These are phyloP conservation scores for Metalampra italica DNA, from an alignment of 2,888 invertebrate species.

Conservation along the genomic window DNA sequence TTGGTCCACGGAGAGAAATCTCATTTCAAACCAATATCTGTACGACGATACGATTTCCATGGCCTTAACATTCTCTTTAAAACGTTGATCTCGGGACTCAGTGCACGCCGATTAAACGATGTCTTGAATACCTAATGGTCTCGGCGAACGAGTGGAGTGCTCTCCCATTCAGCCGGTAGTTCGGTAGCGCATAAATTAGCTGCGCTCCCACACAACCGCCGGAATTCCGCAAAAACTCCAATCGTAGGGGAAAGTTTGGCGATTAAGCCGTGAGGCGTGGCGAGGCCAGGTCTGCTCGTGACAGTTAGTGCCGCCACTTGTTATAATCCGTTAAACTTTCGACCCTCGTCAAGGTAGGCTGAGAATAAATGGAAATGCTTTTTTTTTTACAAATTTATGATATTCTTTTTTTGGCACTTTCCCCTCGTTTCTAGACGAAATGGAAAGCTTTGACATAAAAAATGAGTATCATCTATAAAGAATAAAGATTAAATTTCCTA, in stretches of 20 bases:
- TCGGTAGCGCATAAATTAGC: constrained; percentile 70
- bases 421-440: constrained; percentile 7
- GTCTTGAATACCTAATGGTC: constrained; percentile 72
- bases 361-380: constrained; percentile 68
- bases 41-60: constrained; percentile 45
- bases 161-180: constrained; percentile 39
- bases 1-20: constrained; percentile 33
- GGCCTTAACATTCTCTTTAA: constrained; percentile 52
- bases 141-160: constrained; percentile 48
- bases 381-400: constrained; percentile 60
- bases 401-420: constrained; percentile 28
- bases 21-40: constrained; percentile 35
- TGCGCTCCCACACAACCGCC: constrained; percentile 51
- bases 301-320: constrained; percentile 77
- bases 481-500: no score
- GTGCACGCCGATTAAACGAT: constrained; percentile 65
- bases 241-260: constrained; percentile 74
- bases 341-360: constrained; percentile 74
- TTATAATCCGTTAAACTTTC: constrained; percentile 76
- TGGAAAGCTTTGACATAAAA: constrained; percentile 28
- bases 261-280: constrained; percentile 76
- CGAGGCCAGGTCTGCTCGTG: constrained; percentile 69
- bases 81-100: constrained; percentile 43
- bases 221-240: constrained; percentile 73
- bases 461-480: no score